Base-by-base conservation (phyloP, 2,797 vertebrate species). In the Sebastolobus altivelis region DNA sequence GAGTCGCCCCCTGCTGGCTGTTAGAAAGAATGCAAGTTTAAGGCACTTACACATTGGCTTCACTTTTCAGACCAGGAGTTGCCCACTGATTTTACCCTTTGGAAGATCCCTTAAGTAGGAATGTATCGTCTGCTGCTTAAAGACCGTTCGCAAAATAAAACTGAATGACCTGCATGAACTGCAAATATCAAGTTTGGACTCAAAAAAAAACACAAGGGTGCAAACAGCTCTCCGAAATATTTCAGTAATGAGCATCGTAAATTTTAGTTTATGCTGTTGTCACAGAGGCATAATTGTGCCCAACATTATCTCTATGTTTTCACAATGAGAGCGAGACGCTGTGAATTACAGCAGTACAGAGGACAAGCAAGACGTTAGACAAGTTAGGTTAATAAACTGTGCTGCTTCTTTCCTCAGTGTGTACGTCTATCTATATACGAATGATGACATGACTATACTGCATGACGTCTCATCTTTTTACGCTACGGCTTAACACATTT, bases 171-270 rank as follows among this genome's bases (percentile, higher is more conserved):
- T 22, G 29, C 7, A 6, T 22, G 77, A 71, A 18, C 52, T 43
- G 33, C 29, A 79, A 46, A 81, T 83, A n/a, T 37, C 46, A 75
- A 60, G 79, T 78, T 38, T 49, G 40, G 27, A 14, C 75, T 80
- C 63, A 8, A 79, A 58, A 72, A 75, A 59, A 70, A 85, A 73
- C 77, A 80, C 56, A 6, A 40, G 29, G 69, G 72, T 84, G 72
- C 55, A 40, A 84, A 68, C 63, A 13, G 46, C 38, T 43, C n/a
- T 31, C 22, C 0, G 25, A 29, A 60, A 83, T 61, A 78, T 61
- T 79, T 79, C 37, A 70, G 14, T 68, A 81, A 74, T 80, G 70
- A 84, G 25, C 58, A 43, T 56, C 66, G 29, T 85, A 49, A 68
- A 81, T 82, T 59, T n/a, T 3, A 35, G 10, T 7, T 10, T 10